Evolutionary conservation across 2,888 invertebrate genomes (phyloP), one percentile per base, ranked within the genome.

Genomic region (Eristalis tenax): DNA sequence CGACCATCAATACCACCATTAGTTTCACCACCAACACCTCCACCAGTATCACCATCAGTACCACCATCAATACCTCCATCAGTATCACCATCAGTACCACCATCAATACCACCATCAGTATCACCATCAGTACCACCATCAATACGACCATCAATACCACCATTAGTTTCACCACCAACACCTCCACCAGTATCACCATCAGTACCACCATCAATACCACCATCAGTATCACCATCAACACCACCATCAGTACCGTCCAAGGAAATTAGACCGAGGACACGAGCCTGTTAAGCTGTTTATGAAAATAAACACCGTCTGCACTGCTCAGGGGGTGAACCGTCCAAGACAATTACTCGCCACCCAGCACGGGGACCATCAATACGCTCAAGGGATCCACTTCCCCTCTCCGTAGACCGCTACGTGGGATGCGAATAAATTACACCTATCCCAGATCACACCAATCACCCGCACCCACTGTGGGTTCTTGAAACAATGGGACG

Each of bases 401-500:
- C 43, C 4, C 4, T 43, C 50, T 8, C 50, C n/a, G 18, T n/a
- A 18, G 18, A 50, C 50, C 8, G 18, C 8, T 8, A 50, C 50
- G n/a, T 50, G 18, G 18, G 50, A 35, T 65, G 8, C 8, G 18
- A 18, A 50, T 50, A 50, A 50, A 50, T 50, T 65, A 75, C 74
- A 74, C 61, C 59, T 26, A 61, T 80, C 56, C 74, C 64, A 57
- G 70, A 66, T 70, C 74, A 56, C 71, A 76, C 61, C 81, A 81
- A 85, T 81, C 71, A 76, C 68, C 38, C 64, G 32, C 56, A 69
- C 18, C 50, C 50, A 6, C 35, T 59, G 50, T 13, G 26, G 40
- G 28, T 66, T 63, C 73, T 15, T 23, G 61, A 64, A 83, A 63
- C 71, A 70, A 79, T 78, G 73, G 69, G 69, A 32, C 69, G 64